These are phyloP conservation scores for Idaea aversata DNA, from an alignment of 2,888 invertebrate species.

Conservation along the genomic window DNA sequence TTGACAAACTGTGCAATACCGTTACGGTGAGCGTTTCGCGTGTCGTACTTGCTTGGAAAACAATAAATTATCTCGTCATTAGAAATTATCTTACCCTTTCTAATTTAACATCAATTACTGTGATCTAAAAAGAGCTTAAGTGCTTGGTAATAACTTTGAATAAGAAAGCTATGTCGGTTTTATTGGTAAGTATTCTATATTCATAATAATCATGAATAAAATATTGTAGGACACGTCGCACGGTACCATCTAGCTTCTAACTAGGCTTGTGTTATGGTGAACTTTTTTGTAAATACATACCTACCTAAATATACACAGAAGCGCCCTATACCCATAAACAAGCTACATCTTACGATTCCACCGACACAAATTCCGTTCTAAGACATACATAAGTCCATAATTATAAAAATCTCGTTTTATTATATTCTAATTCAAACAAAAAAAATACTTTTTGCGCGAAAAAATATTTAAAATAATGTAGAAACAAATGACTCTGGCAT, in stretches of 20 bases:
- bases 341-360: too few species aligned
- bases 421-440: too few species aligned
- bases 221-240: not conserved
- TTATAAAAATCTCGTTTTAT: too few species aligned
- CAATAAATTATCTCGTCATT: slow-evolving; percentile 27
- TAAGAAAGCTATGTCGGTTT: not conserved
- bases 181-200: not conserved
- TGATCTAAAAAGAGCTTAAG: slow-evolving; percentile 10
- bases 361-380: too few species aligned
- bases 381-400: too few species aligned
- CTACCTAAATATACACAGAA: too few species aligned
- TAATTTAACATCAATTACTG: slow-evolving; percentile 26
- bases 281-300: too few species aligned
- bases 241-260: not conserved
- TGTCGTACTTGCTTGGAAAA: slow-evolving; percentile 15
- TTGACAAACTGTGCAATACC: slow-evolving; percentile 11
- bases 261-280: too few species aligned
- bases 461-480: too few species aligned
- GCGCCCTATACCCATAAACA: too few species aligned
- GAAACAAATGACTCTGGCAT: too few species aligned
- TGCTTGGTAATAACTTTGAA: not conserved
- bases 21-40: slow-evolving; percentile 22
- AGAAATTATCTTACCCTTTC: slow-evolving; percentile 23
- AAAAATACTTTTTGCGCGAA: too few species aligned
- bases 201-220: not conserved